phyloP scores from a whole-genome alignment of 2,113 vertebrate species.

The Antennarius striatus region DNA sequence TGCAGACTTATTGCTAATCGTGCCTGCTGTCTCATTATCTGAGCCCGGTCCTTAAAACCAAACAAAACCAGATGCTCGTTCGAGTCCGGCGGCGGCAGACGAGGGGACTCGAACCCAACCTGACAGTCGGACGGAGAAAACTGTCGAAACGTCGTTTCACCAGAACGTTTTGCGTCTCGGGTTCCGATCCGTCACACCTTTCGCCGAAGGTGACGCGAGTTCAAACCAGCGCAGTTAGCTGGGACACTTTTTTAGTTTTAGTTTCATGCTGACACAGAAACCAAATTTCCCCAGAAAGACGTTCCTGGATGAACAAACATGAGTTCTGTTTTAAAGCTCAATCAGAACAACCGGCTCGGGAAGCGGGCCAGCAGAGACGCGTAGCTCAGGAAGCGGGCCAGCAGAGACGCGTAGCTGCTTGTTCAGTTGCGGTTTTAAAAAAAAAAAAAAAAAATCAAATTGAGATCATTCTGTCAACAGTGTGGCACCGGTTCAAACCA shows the following conservation, averaged over 20 bases:
- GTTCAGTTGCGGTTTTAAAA: slow-evolving; percentile 7
- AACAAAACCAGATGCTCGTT: slow-evolving; percentile 60
- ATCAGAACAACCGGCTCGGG: too few relatives aligned
- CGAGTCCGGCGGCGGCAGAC: slow-evolving; percentile 36
- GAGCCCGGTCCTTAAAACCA: slow-evolving; percentile 14
- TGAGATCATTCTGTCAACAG: not conserved
- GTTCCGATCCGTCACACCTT: too few relatives aligned
- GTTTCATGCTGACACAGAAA: too few relatives aligned
- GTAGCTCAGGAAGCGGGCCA: not conserved
- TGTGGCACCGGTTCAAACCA: not conserved
- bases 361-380: too few relatives aligned
- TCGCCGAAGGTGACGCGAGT: too few relatives aligned
- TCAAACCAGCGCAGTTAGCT: too few relatives aligned
- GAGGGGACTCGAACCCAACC: slow-evolving; percentile 18
- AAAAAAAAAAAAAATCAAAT: not conserved
- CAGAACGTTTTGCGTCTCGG: too few relatives aligned
- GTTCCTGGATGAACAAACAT: too few relatives aligned
- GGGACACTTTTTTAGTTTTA: too few relatives aligned
- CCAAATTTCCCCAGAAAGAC: too few relatives aligned
- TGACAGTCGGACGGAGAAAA: slow-evolving; percentile 19
- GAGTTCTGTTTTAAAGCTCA: too few relatives aligned
- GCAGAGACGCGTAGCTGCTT: not conserved
- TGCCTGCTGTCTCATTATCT: slow-evolving; percentile 34
- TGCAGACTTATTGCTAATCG: slow-evolving; percentile 21
- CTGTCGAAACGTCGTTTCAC: not conserved